Conservation (phyloP, 2,113 vertebrate species). For the Vidua macroura region DNA sequence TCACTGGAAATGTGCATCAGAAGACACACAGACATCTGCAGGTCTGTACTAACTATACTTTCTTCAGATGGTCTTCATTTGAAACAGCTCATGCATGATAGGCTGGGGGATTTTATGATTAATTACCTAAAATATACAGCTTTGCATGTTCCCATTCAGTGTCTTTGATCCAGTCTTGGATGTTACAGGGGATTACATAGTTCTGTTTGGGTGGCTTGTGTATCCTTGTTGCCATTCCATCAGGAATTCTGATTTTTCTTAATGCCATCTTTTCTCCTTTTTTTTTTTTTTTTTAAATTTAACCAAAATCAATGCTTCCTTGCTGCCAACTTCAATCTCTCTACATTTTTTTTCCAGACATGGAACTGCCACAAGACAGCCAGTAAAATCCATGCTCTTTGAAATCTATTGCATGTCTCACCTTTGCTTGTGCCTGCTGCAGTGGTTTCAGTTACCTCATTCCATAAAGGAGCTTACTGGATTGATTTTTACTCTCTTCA, state of each 20-base stretch:
- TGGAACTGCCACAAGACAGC: not conserved
- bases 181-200: not conserved
- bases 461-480: not conserved
- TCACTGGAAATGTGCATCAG: not conserved
- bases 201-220: not conserved
- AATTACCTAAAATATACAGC: not conserved
- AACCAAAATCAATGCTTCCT: not conserved
- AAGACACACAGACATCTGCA: not conserved
- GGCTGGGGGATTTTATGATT: not conserved
- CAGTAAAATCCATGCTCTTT: not conserved
- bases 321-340: not conserved
- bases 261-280: not conserved
- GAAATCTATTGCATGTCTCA: not conserved
- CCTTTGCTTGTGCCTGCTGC: not conserved
- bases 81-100: not conserved
- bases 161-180: not conserved
- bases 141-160: not conserved
- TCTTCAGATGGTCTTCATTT: not conserved
- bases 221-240: not conserved
- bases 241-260: not conserved
- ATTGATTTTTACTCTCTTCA: not conserved
- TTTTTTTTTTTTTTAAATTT: not conserved
- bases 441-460: not conserved
- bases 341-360: not conserved
- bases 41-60: not conserved